Percentiles rank a stretch among this genome's conserved stretches.
Conservation (phyloP, 2,888 invertebrate genomes). For the Hemistola chrysoprasaria region DNA sequence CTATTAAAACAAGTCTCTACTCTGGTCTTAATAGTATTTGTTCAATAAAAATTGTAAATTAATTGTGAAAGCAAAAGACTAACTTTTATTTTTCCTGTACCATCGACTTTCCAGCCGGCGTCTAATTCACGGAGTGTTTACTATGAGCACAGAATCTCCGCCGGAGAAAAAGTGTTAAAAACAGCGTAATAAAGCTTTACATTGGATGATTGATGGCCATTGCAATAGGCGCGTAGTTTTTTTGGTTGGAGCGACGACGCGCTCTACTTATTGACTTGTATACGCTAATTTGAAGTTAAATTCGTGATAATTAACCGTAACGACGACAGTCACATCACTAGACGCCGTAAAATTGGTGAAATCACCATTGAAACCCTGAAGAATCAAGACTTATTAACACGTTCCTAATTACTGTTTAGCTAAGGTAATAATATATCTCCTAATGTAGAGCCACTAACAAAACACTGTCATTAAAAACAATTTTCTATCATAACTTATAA, state of each 20-base stretch:
- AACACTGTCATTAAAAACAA: no score
- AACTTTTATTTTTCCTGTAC: conserved; percentile 3
- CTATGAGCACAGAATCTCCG: conserved; percentile 42
- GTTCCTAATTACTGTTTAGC: no score
- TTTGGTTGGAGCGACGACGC: conserved; percentile 42
- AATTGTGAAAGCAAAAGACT: conserved; percentile 1
- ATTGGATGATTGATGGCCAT: conserved; percentile 44
- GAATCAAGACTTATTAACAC: no score
- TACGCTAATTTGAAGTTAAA: conserved; percentile 51
- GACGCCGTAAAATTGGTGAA: conserved; percentile 10
- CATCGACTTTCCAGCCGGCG: conserved; percentile 37
- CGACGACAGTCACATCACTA: conserved; percentile 30
- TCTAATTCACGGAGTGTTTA: conserved; percentile 53
- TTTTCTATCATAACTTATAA: no score
- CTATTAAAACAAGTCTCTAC: no score
- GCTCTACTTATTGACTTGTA: conserved; percentile 51
- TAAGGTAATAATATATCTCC: no score
- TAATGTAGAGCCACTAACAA: no score
- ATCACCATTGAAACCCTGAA: not conserved
- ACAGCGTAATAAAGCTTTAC: conserved; percentile 42
- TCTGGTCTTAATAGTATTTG: not conserved
- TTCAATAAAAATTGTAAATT: not conserved
- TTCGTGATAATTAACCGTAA: conserved; percentile 47
- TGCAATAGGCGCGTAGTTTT: conserved; percentile 42
- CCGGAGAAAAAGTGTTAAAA: conserved; percentile 44